Evolutionary conservation across 1,140 invertebrate genomes (phyloP).

Genomic region (Dinoponera quadriceps): DNA sequence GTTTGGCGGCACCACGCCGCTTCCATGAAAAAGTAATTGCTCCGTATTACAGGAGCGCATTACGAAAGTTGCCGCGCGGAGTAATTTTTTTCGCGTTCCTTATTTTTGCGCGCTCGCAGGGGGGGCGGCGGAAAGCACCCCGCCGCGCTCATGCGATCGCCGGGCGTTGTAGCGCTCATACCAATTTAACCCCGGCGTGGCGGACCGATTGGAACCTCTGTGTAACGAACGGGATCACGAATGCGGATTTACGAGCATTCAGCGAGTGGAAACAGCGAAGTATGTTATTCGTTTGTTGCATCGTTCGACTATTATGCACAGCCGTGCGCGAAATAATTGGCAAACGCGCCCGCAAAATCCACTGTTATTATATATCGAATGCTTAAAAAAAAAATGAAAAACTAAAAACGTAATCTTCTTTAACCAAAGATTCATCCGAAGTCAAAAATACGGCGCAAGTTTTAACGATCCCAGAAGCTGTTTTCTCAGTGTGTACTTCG

Average conservation of each 20-base stretch:
- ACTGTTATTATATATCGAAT: slow-evolving; percentile 18
- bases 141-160: slow-evolving; percentile 22
- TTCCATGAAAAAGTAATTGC: slow-evolving; percentile 61
- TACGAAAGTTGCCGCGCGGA: slow-evolving; percentile 44
- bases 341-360: slow-evolving; percentile 7
- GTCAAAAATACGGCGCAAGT: background rate
- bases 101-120: background rate
- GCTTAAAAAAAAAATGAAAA: background rate
- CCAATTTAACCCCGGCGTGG: slow-evolving; percentile 25
- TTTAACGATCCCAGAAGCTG: background rate
- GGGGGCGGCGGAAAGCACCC: background rate
- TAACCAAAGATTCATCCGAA: background rate
- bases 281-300: slow-evolving; percentile 47
- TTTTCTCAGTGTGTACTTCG: background rate
- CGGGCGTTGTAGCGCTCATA: background rate
- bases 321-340: slow-evolving; percentile 8
- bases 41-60: slow-evolving; percentile 33
- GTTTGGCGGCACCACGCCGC: background rate
- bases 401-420: background rate
- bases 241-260: slow-evolving; percentile 46
- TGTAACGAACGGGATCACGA: slow-evolving; percentile 45
- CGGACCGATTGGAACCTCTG: slow-evolving; percentile 3
- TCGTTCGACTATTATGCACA: slow-evolving; percentile 23
- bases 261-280: slow-evolving; percentile 25
- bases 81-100: slow-evolving; percentile 52